phyloP scores from a whole-genome alignment of 2,888 invertebrate species.

The Calameuta pallipes region DNA sequence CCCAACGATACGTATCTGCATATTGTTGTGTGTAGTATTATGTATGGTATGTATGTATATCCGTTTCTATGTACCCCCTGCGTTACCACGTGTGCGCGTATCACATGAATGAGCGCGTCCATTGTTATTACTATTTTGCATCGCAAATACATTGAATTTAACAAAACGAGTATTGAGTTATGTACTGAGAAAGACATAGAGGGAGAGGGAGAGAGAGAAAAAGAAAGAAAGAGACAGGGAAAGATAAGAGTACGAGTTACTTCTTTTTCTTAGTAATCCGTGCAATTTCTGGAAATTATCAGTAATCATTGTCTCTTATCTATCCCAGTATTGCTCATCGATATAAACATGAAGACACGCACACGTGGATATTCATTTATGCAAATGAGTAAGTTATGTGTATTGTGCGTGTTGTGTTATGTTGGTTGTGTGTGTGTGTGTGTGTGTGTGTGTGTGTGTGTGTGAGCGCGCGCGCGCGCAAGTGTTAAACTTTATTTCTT shows the following conservation, averaged over 20 bases:
- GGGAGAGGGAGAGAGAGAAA: too few relatives aligned
- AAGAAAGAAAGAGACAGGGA: background rate
- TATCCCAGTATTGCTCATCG: background rate
- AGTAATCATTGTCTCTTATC: background rate
- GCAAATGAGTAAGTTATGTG: background rate
- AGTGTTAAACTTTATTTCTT: too few relatives aligned
- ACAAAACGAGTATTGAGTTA: background rate
- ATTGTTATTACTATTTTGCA: slow-evolving; percentile 20
- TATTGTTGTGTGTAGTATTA: slow-evolving; percentile 57
- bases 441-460: background rate
- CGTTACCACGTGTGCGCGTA: background rate
- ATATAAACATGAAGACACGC: background rate
- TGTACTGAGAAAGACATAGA: background rate
- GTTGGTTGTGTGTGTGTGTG: background rate
- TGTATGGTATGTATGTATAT: slow-evolving; percentile 47
- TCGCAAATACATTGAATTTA: background rate
- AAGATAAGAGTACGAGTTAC: too few relatives aligned
- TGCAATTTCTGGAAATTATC: background rate
- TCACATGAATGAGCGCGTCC: slow-evolving; percentile 45
- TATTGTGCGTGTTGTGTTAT: background rate
- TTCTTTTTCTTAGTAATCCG: background rate
- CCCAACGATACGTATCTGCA: slow-evolving; percentile 63
- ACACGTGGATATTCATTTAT: background rate
- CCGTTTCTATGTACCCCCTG: background rate
- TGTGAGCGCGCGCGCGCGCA: background rate